phyloP scores from a whole-genome alignment of 2,797 vertebrate species.

The Catharus ustulatus region DNA sequence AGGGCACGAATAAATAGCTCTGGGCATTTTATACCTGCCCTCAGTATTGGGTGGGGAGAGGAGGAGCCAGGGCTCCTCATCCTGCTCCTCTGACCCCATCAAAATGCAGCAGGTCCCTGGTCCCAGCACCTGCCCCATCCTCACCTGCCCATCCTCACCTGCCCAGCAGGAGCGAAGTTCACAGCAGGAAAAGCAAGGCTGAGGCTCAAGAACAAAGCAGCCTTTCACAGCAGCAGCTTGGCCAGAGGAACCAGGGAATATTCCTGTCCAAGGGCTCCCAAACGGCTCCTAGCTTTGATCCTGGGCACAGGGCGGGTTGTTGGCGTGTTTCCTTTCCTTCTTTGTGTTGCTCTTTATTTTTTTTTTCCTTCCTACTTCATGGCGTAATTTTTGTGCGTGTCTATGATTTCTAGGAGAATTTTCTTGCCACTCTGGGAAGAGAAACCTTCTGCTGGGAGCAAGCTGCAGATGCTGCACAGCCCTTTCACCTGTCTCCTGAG shows the following conservation, averaged over 20 bases:
- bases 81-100: not conserved
- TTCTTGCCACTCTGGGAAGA: not conserved
- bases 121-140: not conserved
- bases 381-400: not conserved
- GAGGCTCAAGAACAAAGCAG: not conserved
- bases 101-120: not conserved
- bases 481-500: fast-evolving
- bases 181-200: fast-evolving
- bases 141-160: not conserved
- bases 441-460: not conserved
- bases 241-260: constrained; percentile 13
- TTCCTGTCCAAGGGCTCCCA: constrained; percentile 26
- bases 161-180: fast-evolving
- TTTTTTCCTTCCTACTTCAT: constrained; percentile 23
- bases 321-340: not conserved
- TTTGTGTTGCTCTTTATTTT: not conserved
- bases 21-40: not conserved
- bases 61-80: not conserved
- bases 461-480: fast-evolving
- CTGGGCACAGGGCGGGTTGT: not conserved
- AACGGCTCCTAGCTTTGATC: constrained; percentile 52
- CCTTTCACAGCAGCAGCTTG: constrained; percentile 37
- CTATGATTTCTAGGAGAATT: not conserved
- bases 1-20: not conserved
- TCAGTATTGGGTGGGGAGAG: fast-evolving